Conservation (phyloP, 2,113 vertebrate genomes). For the Myotis davidii region DNA sequence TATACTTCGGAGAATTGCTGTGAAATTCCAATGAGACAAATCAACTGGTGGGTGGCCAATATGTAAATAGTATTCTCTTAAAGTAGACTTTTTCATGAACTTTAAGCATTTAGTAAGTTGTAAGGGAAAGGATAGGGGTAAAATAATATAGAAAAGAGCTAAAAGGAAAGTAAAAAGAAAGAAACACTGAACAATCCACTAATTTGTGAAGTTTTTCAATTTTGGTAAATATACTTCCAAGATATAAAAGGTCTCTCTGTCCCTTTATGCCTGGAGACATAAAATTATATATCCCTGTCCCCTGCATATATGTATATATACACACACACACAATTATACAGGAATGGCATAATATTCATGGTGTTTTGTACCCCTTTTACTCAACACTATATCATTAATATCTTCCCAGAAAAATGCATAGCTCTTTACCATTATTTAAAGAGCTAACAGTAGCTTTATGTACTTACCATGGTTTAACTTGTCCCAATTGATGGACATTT, state of each 20-base stretch:
- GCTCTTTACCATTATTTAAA: not conserved
- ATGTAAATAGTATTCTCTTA: not conserved
- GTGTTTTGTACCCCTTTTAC: not conserved
- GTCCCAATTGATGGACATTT: not conserved
- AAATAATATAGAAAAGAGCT: not conserved
- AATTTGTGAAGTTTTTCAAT: not conserved
- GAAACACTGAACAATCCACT: not conserved
- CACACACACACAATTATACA: not conserved
- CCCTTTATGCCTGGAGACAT: not conserved
- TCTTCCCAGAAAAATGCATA: not conserved
- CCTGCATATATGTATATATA: not conserved
- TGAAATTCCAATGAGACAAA: not conserved
- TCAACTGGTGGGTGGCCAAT: not conserved
- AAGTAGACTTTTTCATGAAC: not conserved
- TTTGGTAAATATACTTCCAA: constrained; percentile 8
- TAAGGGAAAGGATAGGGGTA: not conserved
- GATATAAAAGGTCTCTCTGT: not conserved
- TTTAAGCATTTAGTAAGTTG: not conserved
- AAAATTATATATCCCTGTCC: not conserved
- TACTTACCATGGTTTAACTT: not conserved
- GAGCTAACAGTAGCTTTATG: not conserved
- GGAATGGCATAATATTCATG: not conserved
- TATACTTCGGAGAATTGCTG: not conserved
- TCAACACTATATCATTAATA: not conserved
- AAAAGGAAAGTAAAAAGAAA: not conserved